Evolutionary conservation across 2,113 vertebrate species (phyloP).

Genomic region (Kobus ellipsiprymnus): DNA sequence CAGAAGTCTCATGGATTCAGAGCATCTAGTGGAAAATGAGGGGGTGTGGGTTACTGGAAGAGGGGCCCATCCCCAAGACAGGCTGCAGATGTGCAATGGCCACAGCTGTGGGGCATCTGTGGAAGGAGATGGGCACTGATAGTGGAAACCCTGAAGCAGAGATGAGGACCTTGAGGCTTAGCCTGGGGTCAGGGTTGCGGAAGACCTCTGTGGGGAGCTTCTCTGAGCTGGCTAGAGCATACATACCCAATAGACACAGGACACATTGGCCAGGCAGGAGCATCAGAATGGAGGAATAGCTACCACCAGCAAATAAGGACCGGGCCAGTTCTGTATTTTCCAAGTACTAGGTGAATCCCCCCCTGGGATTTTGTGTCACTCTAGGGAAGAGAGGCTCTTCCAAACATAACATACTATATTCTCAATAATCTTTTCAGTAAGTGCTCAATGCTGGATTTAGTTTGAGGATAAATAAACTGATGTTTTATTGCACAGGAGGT

Average conservation of each 20-base stretch:
- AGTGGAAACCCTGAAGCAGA: neutral
- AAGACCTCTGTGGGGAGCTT: neutral
- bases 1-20: neutral
- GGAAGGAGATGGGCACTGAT: neutral
- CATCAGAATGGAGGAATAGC: too few relatives aligned
- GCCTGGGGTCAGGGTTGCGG: neutral
- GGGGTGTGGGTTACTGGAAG: neutral
- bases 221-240: neutral
- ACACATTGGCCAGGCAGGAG: neutral
- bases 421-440: neutral
- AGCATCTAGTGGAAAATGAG: neutral
- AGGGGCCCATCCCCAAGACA: neutral
- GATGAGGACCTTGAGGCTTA: neutral
- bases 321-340: neutral
- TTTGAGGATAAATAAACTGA: neutral
- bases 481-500: neutral
- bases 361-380: neutral
- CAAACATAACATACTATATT: neutral
- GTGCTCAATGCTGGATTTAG: neutral
- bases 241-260: neutral
- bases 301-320: neutral
- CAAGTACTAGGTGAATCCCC: neutral
- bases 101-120: neutral
- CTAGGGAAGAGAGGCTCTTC: neutral
- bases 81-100: neutral